Base-by-base conservation (phyloP, 2,797 vertebrate species). In the Hypotaenidia okinawae region DNA sequence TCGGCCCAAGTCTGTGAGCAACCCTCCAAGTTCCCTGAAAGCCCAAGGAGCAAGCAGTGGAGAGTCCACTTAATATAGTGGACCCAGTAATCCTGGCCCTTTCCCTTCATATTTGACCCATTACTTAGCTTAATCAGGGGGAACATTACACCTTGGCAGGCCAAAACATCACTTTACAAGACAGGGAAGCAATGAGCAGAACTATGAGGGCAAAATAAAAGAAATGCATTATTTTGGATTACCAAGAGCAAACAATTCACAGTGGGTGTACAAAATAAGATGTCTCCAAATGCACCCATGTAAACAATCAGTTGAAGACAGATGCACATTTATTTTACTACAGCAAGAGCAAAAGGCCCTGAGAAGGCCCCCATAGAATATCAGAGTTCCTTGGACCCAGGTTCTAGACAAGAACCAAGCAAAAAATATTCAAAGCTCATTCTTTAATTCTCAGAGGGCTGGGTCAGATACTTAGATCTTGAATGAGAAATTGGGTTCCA, bases 1-100 rank as follows among this genome's bases (percentile, higher is more conserved):
- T 2, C 9, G 21, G 15, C 30, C n/a, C 37, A n/a, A 27, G n/a
- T 21, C 55, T 41, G 30, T 1, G 0, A 68, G 28, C 12, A 55
- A 23, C 33, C 16, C 23, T 33, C 5, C 12, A 30, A 52, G 24
- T 14, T 84, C 14, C 47, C 66, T 33, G 33, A 43, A 81, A 76
- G 54, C 23, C 41, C 32, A 37, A 66, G 23, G 8, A 87, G 30
- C 16, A 58, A 37, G 23, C 58, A 58, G 16, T 5, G 5, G 13
- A 67, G 8, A 17, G 5, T 24, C 27, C 8, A 35, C 61, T 57
- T 55, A 21, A 35, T 52, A 51, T 61, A 41, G 77, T 11, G 22
- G 19, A 70, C 13, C 4, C 2, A 2, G 24, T 25, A 68, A 54
- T 39, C 37, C 32, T 33, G 17, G 12, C n/a, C 25, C 21, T 41